Percentiles rank a stretch among this genome's conserved stretches.
These are phyloP conservation scores for Corydoras maculifer DNA, from an alignment of 2,113 vertebrate genomes.

Conservation along the genomic window DNA sequence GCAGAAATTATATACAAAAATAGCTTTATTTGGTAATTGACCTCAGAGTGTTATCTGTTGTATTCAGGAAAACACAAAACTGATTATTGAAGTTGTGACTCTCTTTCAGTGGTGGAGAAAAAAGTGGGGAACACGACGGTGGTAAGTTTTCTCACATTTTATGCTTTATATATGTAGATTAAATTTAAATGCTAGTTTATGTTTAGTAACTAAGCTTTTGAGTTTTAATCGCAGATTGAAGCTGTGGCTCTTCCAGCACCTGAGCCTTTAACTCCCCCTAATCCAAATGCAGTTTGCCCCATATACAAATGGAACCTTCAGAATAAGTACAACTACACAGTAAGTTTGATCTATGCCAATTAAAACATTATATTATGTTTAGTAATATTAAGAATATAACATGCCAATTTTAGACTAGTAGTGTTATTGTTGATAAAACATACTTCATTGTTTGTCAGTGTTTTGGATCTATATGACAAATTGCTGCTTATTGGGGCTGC, in stretches of 20 bases:
- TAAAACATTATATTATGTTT: too few species aligned
- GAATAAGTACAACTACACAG: constrained; percentile 84
- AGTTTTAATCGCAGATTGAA: constrained; percentile 69
- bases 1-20: too few species aligned
- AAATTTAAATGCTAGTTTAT: neutral
- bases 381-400: too few species aligned
- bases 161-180: neutral
- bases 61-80: neutral
- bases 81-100: neutral
- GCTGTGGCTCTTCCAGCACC: constrained; percentile 61
- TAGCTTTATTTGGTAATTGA: too few species aligned
- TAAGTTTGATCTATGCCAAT: constrained; percentile 55
- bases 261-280: constrained; percentile 73
- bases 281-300: constrained; percentile 84
- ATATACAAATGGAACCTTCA: constrained; percentile 97
- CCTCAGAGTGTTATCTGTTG: too few species aligned
- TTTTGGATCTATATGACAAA: too few species aligned
- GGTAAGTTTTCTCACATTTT: constrained; percentile 48
- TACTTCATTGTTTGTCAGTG: too few species aligned
- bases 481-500: too few species aligned
- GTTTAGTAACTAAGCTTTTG: neutral
- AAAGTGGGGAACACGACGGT: constrained; percentile 54
- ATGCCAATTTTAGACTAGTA: too few species aligned
- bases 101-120: constrained; percentile 62
- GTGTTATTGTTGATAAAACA: too few species aligned